Base-by-base conservation (phyloP, 1,140 invertebrate genomes). In the Carcinoscorpius rotundicauda region DNA sequence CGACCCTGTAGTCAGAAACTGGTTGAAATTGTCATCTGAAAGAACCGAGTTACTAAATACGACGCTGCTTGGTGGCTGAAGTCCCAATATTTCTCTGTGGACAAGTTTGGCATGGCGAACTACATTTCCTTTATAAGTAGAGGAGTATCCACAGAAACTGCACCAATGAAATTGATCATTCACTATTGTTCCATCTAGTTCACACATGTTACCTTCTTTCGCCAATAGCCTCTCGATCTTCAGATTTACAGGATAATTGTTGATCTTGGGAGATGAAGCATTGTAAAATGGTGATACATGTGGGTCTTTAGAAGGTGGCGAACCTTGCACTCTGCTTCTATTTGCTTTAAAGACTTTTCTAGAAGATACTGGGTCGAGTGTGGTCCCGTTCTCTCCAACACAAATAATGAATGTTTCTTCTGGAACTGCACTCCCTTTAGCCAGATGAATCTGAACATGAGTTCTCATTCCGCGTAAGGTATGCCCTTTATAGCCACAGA, bases 401-500 rank as follows among this genome's bases (percentile, higher is more conserved):
- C 89, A 93, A 0, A 87, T 84, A 72, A 96, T 94, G 75, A 88
- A 94, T 73, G 87, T 89, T 77, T 93, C 91, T 74, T 94, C 91
- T 82, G 91, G 82, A 53, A 81, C 79, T 68, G 77, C 84, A 29
- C 87, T 84, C 68, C 90, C 84, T 75, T 93, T 91, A 64, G 93
- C 89, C 73, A 94, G 92, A 74, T 96, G 95, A 83, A 96, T 93
- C 72, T 94, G 85, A 62, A 97, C 96, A 74, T 98, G 95, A 11
- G 94, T 97, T 60, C 93, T 84, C 93, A 98, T 97, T 5, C 95
- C 51, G 10, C 94, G 80, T 9, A 97, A 79, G 0, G 95, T 98
- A 75, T 98, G 97, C 9, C 95, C 95, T 72, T 94, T 88, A 79
- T 98, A 98, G 69, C 89, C 86, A 78, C 95, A 98, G 65, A 97